These are phyloP conservation scores for Garra rufa DNA, from an alignment of 2,113 vertebrate genomes.

Conservation along the genomic window DNA sequence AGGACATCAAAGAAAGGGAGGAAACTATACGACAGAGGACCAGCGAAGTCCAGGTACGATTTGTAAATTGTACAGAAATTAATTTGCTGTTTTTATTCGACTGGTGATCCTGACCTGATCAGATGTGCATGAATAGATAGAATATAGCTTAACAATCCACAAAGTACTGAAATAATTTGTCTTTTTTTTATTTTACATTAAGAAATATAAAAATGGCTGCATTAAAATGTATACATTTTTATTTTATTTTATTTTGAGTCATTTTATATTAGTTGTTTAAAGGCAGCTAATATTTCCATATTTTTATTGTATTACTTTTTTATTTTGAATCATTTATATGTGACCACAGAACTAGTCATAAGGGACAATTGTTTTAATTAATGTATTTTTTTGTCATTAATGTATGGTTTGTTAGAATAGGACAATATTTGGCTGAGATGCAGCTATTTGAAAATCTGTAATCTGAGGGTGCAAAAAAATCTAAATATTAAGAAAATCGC, in stretches of 20 bases:
- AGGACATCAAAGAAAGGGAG: constrained; percentile 97
- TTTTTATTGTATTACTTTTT: no score
- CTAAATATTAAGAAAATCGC: no score
- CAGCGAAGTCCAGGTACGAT: constrained; percentile 90
- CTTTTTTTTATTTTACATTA: background rate
- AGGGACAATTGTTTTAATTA: no score
- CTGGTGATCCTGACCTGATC: background rate
- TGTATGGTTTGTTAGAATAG: no score
- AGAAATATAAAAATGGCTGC: background rate
- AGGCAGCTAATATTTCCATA: background rate
- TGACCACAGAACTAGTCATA: no score
- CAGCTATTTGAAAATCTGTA: no score
- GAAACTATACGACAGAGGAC: constrained; percentile 90
- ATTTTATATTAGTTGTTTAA: background rate
- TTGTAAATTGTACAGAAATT: background rate
- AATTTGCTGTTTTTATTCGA: background rate
- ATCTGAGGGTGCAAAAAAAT: no score
- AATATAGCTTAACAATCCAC: background rate
- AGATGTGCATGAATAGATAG: background rate
- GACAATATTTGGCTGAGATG: no score
- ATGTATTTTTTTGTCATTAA: no score
- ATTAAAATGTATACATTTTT: background rate
- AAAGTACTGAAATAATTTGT: background rate
- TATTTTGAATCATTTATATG: background rate
- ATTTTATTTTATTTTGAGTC: background rate